phyloP scores from a whole-genome alignment of 2,113 vertebrate genomes.

The Scolopax mira region DNA sequence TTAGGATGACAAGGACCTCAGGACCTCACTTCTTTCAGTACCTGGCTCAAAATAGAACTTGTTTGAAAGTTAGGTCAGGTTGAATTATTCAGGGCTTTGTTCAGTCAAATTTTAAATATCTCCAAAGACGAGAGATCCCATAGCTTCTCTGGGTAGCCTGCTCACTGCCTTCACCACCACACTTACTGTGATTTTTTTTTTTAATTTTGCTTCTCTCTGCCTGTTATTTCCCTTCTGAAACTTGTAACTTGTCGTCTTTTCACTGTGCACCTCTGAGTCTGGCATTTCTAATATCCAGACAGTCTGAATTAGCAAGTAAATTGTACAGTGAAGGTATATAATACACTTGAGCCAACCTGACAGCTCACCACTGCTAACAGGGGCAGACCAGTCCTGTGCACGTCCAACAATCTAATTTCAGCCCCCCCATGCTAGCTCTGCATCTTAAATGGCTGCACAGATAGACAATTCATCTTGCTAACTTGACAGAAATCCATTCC shows the following conservation, averaged over 20 bases:
- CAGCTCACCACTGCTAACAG: background rate
- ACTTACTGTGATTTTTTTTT: background rate
- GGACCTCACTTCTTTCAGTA: fast-evolving
- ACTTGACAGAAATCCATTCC: constrained; percentile 46
- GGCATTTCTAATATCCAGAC: background rate
- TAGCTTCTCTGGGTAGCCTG: background rate
- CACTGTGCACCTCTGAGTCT: background rate
- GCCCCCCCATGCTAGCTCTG: background rate
- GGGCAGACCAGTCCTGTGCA: background rate
- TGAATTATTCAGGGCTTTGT: background rate
- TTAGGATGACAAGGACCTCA: background rate
- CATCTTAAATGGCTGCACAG: background rate
- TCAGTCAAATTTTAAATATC: background rate
- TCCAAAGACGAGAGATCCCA: background rate
- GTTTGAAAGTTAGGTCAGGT: background rate
- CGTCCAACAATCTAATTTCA: constrained; percentile 29
- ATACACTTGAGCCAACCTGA: background rate
- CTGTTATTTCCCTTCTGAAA: background rate
- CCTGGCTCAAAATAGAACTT: background rate
- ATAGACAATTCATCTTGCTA: background rate
- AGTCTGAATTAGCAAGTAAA: background rate
- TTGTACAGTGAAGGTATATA: background rate
- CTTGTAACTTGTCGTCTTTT: background rate
- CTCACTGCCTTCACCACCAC: background rate
- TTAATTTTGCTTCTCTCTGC: background rate